Evolutionary conservation across 2,113 vertebrate species (phyloP).

Genomic region (Elgaria multicarinata): DNA sequence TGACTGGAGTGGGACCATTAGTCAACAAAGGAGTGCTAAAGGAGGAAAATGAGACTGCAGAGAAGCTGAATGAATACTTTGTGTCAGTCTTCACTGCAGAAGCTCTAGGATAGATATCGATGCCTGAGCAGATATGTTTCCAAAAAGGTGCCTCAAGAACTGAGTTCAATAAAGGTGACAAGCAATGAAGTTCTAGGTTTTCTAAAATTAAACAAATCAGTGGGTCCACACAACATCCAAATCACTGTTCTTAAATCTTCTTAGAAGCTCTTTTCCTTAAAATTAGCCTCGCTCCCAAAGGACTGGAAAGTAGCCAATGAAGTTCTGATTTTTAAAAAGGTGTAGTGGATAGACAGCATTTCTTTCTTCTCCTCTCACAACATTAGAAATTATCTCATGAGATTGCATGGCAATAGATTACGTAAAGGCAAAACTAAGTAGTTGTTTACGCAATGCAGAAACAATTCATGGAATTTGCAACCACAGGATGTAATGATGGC

Average conservation of each 20-base stretch:
- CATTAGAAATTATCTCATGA: not conserved
- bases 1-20: not conserved
- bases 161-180: not conserved
- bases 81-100: not conserved
- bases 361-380: not conserved
- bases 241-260: not conserved
- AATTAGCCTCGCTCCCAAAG: not conserved
- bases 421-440: not conserved
- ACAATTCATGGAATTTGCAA: not conserved
- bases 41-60: not conserved
- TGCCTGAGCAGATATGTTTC: not conserved
- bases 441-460: not conserved
- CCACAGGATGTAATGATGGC: not conserved
- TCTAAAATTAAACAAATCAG: not conserved
- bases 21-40: too few relatives aligned
- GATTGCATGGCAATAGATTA: not conserved
- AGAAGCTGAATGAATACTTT: not conserved
- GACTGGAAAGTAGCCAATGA: not conserved
- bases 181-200: not conserved
- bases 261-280: not conserved
- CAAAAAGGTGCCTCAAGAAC: not conserved
- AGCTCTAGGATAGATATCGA: not conserved
- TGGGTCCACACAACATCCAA: not conserved
- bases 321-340: not conserved
- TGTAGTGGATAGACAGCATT: not conserved